Percentiles rank a stretch among this genome's conserved stretches.
Evolutionary conservation across 1,140 invertebrate genomes (phyloP).

Genomic region (Arctopsyche grandis): DNA sequence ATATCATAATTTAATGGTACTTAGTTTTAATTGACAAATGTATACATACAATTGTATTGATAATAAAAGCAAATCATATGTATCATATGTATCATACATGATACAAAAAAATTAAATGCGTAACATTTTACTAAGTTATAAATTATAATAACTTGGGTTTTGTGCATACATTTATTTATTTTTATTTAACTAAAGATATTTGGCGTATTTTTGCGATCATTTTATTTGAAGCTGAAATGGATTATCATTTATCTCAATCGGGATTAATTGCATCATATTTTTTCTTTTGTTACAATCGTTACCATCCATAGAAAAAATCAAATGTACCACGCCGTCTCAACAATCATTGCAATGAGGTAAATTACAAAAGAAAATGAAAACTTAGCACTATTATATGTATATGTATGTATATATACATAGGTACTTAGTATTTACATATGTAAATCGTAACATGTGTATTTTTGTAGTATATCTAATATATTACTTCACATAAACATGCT

Average conservation of each 20-base stretch:
- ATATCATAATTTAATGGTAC: no score
- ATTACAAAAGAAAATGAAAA: conserved; percentile 33
- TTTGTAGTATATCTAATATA: background rate
- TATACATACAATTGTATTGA: no score
- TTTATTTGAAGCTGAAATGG: background rate
- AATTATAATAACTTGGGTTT: no score
- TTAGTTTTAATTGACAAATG: no score
- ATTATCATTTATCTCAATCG: background rate
- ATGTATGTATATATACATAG: background rate
- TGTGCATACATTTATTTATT: no score
- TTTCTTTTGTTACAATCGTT: conserved; percentile 53
- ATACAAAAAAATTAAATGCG: no score
- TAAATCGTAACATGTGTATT: no score
- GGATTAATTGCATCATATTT: conserved; percentile 37
- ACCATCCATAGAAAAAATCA: conserved; percentile 74
- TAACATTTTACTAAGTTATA: no score
- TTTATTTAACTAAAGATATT: no score
- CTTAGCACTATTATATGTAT: conserved; percentile 41
- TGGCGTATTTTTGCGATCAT: background rate
- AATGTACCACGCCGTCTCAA: conserved; percentile 93
- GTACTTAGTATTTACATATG: no score
- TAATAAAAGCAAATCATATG: no score
- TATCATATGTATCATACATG: no score
- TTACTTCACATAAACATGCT: background rate
- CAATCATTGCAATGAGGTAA: conserved; percentile 93